A percentile compares a stretch with the other conserved stretches of the same genome.
These are phyloP conservation scores for Eristalis pertinax DNA, from an alignment of 2,888 invertebrate species.

Conservation along the genomic window DNA sequence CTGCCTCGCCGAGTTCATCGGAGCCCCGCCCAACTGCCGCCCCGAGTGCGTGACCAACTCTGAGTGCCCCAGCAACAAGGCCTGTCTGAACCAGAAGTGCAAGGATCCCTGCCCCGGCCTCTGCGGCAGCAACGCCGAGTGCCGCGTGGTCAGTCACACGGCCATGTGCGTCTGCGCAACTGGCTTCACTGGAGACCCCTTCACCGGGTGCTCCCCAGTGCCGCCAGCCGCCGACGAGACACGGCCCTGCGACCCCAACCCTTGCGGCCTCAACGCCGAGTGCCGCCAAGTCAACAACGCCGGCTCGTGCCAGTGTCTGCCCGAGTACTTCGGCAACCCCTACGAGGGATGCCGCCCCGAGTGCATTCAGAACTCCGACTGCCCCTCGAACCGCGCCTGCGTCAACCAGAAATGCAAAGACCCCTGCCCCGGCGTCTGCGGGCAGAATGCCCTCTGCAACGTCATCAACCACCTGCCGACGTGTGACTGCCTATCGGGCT, in stretches of 20 bases:
- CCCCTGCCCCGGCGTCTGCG: slow-evolving; percentile 90
- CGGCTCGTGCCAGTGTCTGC: slow-evolving; percentile 87
- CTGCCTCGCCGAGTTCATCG: slow-evolving; percentile 86
- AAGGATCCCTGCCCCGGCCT: slow-evolving; percentile 88
- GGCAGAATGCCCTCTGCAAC: slow-evolving; percentile 87
- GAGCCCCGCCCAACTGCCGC: slow-evolving; percentile 86
- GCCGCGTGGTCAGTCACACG: slow-evolving; percentile 84
- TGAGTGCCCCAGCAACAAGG: slow-evolving; percentile 86
- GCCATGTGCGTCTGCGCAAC: slow-evolving; percentile 84
- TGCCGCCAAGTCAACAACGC: slow-evolving; percentile 86
- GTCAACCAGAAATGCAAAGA: slow-evolving; percentile 88
- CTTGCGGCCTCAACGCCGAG: slow-evolving; percentile 86
- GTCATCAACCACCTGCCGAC: slow-evolving; percentile 87
- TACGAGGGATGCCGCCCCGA: slow-evolving; percentile 89
- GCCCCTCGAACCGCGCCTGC: slow-evolving; percentile 87
- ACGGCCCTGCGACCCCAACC: slow-evolving; percentile 84
- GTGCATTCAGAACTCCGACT: slow-evolving; percentile 90
- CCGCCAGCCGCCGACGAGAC: slow-evolving; percentile 77
- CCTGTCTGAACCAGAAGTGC: slow-evolving; percentile 88
- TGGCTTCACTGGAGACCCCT: slow-evolving; percentile 87
- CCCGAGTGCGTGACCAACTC: slow-evolving; percentile 88
- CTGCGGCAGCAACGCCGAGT: slow-evolving; percentile 83
- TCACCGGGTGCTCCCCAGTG: slow-evolving; percentile 82
- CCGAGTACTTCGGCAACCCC: slow-evolving; percentile 86
- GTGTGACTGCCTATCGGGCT: slow-evolving; percentile 86